Evolutionary conservation across 2,888 invertebrate genomes (phyloP), one percentile per base, ranked within the genome.

Genomic region (Beris morrisii): DNA sequence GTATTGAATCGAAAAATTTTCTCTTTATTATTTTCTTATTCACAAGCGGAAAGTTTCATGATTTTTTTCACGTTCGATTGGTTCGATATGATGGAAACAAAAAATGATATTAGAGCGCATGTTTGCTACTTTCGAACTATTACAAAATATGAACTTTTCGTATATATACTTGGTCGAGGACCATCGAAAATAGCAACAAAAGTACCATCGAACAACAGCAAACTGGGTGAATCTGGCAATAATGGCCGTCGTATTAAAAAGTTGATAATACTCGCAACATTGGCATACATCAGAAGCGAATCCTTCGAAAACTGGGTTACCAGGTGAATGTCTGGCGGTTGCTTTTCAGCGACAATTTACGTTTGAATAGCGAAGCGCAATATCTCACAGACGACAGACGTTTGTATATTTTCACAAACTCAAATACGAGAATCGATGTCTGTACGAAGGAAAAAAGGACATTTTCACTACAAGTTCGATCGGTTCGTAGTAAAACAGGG

Each of bases 291-390:
- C 46, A 30, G 31, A 11, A 13, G 38, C 38, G 50, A 50, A 50
- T 50, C 61, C 43, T 61, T 64, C 45, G 45, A 57, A 66, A 68
- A 68, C 46, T 68, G 54, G 68, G 68, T 68, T 68, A 68, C 68
- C 68, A 68, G 68, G 68, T 68, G 68, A 68, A 68, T 66, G 68
- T 68, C 68, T 68, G 66, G 54, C 45, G 54, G 64, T 64, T 48
- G 58, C 57, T 63, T 68, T 65, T 68, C 53, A 45, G 54, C 57
- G 63, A 61, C 61, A 55, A 68, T 68, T 68, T 68, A 48, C 68
- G 66, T 68, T 68, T 68, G 64, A 66, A 68, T 66, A 56, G 53
- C 55, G 54, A 53, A 48, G 65, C 46, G 58, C 58, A 46, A 28
- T 46, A 45, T 4, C 43, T 22, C 22, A 22, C 22, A 22, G 22